phyloP scores from a whole-genome alignment of 2,797 vertebrate species.

The Dicrostonyx torquatus region DNA sequence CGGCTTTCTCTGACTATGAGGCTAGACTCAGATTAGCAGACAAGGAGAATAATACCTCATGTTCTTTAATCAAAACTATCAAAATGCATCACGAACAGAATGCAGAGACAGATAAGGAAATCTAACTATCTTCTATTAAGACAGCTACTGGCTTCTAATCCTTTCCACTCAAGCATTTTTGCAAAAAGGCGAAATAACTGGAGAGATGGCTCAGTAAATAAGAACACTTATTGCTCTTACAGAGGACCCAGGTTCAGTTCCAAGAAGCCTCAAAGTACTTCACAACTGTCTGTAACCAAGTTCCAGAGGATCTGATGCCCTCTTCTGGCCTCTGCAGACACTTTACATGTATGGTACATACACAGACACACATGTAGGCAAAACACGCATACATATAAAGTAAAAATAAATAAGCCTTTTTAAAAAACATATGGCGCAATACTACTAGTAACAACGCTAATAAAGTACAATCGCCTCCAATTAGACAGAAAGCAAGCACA shows the following conservation, averaged over 20 bases:
- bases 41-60: not conserved
- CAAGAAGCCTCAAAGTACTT: not conserved
- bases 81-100: not conserved
- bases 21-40: not conserved
- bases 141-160: not conserved
- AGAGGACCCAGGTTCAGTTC: not conserved
- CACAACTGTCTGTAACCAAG: not conserved
- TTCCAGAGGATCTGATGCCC: not conserved
- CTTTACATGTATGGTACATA: not conserved
- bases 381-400: not conserved
- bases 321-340: not conserved
- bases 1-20: not conserved
- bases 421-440: not conserved
- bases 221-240: not conserved
- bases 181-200: not conserved
- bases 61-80: not conserved
- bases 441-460: not conserved
- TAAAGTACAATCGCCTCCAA: not conserved
- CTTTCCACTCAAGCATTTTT: not conserved
- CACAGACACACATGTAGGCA: not conserved
- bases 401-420: not conserved
- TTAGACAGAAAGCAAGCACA: constrained; percentile 21
- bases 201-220: not conserved
- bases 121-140: not conserved
- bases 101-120: not conserved